Evolutionary conservation across 2,113 vertebrate species (phyloP), one percentile per base, ranked within the genome.

Genomic region (Melanerpes aurifrons): DNA sequence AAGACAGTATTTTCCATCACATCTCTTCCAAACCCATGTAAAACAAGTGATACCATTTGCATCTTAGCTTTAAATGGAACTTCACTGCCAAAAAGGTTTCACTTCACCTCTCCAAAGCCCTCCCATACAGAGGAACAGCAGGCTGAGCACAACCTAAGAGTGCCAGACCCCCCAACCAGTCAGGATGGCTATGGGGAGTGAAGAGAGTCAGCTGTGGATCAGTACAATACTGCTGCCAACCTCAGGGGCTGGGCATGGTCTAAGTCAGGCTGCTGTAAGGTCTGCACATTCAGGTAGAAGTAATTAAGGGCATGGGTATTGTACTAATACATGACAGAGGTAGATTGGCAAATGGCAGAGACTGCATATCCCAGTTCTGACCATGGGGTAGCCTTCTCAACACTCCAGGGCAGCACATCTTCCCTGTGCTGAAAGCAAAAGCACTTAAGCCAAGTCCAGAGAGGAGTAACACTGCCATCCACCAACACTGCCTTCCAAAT

Each of bases 241-340:
- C 82, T 25, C 71, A 8, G 61, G 57, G 82, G 47, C 63, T 56
- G 35, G 25, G 5, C 22, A 53, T 0, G 1, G 40, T 26, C 69
- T 13, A 37, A 29, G 26, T 4, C 43, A 62, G 72, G 64, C 58
- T 90, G 62, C 62, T 84, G 37, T 12, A 15, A 62, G 1, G 6
- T 12, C 67, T 75, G 76, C 77, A 56, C 31, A 2, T 22, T 37
- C 66, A 53, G 32, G 83, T 26, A 78, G 74, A 14, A 1, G 6
- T 7, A 67, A 68, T 86, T 77, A 94, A 86, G 93, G 78, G 80
- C 93, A 78, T 14, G 54, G 84, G 72, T 47, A 57, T 22, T 28
- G 74, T 62, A 81, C 64, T 45, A 58, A 92, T 16, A 40, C 26
- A 61, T 3, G 31, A 69, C 58, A 92, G 93, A 97, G 93, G 95